Conservation (phyloP, 2,113 vertebrate species). For the Sinosuthora webbiana region DNA sequence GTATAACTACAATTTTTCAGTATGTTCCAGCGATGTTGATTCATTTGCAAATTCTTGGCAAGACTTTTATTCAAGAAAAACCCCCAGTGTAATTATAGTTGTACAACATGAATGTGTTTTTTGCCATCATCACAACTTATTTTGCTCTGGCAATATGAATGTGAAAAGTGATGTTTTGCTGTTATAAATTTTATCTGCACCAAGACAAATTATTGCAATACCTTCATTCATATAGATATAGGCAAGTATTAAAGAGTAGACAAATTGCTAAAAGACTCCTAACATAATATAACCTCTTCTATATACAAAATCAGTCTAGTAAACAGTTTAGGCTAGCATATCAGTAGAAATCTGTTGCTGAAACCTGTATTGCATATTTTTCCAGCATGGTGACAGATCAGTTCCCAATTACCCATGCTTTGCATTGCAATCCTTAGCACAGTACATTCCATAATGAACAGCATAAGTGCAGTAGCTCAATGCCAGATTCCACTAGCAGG, state of each 20-base stretch:
- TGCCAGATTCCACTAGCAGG: constrained; percentile 39
- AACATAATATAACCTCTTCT: background rate
- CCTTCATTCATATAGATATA: background rate
- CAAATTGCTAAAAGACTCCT: background rate
- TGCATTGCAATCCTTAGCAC: background rate
- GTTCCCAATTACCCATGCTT: constrained; percentile 16
- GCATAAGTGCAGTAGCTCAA: constrained; percentile 5
- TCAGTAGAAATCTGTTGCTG: constrained; percentile 19
- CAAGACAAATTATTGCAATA: background rate
- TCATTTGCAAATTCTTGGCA: constrained; percentile 11
- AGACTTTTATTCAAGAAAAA: background rate
- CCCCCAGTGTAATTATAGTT: background rate
- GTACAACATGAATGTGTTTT: background rate
- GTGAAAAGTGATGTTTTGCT: background rate
- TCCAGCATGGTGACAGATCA: background rate
- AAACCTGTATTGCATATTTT: constrained; percentile 21
- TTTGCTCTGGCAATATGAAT: background rate
- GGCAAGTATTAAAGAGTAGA: background rate
- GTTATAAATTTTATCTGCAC: background rate
- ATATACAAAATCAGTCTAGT: background rate
- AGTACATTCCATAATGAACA: background rate
- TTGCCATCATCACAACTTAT: background rate
- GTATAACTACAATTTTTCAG: background rate
- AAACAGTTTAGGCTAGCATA: constrained; percentile 20
- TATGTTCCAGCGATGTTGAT: background rate